Base-by-base conservation (phyloP, 2,113 vertebrate species). In the Myanophis thanlyinensis region DNA sequence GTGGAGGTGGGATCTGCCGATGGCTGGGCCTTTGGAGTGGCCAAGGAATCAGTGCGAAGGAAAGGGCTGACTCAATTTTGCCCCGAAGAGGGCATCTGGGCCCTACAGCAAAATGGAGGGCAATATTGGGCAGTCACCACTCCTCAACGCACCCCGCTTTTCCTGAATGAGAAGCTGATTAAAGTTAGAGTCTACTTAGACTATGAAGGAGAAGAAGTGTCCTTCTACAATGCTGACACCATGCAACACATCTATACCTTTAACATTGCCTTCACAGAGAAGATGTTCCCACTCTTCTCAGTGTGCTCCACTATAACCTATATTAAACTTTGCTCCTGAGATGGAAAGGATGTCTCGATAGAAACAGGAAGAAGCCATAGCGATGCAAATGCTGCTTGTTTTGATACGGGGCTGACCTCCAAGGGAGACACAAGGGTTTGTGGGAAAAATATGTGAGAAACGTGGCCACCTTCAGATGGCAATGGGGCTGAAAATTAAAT, bases 21-120 rank as follows among this genome's bases (percentile, higher is more conserved):
- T 0, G 99, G 98, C 90, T 99, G 99, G 99, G 98, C 98, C 30
- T 97, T 99, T 0, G 99, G 99, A 0, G 98, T 99, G 95, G 98
- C 98, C 92, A 97, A 92, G 0, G 98, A 98, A 20, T 99, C 98
- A 0, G 94, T 98, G 0, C 93, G 97, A 13, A 97, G 98, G 94
- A 98, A 98, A 93, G 98, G 98, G 0, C 93, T 98, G 85, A 98
- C 96, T 0, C 97, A 96, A 53, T 98, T 98, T 88, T 97, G 96
- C 0, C 97, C 98, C 0, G 97, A 98, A n/a, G 97, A 98, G 73
- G 98, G 98, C 0, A 97, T 98, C 48, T 98, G 98, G 98, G 98
- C 98, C 0, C 3, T 98, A 85, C 97, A 98, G 94, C 97, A 96
- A 49, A 97, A 98, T 0, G 90, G 95, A 0, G 97, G 98, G 0